Evolutionary conservation across 2,888 invertebrate species (phyloP).

Genomic region (Hirudinaria manillensis): DNA sequence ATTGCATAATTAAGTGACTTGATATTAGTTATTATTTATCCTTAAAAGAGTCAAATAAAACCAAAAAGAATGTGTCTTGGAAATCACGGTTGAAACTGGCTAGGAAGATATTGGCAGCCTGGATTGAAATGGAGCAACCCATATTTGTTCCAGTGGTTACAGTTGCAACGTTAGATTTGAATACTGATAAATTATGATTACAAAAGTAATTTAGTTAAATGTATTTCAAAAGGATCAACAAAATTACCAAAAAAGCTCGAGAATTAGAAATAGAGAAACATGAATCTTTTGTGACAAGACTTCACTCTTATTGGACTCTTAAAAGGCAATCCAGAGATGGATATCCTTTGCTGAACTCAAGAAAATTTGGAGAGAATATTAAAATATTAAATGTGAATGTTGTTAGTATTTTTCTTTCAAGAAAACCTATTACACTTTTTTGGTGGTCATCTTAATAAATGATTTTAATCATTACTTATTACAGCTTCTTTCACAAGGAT

Average conservation of each 20-base stretch:
- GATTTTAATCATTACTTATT: background rate
- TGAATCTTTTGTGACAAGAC: slow-evolving; percentile 76
- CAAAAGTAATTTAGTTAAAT: background rate
- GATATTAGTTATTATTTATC: background rate
- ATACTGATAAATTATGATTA: background rate
- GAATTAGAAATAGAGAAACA: slow-evolving; percentile 67
- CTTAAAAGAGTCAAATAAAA: background rate
- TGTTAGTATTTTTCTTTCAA: slow-evolving; percentile 9
- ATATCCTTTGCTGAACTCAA: slow-evolving; percentile 70
- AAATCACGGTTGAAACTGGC: slow-evolving; percentile 80
- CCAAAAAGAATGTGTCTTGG: slow-evolving; percentile 42
- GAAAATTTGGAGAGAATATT: slow-evolving; percentile 28
- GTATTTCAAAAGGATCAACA: slow-evolving; percentile 3
- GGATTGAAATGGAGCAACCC: slow-evolving; percentile 79
- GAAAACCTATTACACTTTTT: background rate
- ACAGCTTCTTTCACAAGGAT: background rate
- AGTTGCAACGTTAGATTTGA: slow-evolving; percentile 4
- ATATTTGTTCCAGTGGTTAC: slow-evolving; percentile 83
- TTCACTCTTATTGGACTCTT: slow-evolving; percentile 93
- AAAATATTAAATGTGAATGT: slow-evolving; percentile 25
- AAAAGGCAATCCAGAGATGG: slow-evolving; percentile 91
- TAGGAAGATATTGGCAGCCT: slow-evolving; percentile 68
- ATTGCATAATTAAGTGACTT: too few relatives aligned
- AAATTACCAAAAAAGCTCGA: slow-evolving; percentile 73
- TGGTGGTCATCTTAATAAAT: background rate